A percentile compares a stretch with the other conserved stretches of the same genome.
Conservation (phyloP, 2,797 vertebrate genomes). For the Sebastolobus alascanus region DNA sequence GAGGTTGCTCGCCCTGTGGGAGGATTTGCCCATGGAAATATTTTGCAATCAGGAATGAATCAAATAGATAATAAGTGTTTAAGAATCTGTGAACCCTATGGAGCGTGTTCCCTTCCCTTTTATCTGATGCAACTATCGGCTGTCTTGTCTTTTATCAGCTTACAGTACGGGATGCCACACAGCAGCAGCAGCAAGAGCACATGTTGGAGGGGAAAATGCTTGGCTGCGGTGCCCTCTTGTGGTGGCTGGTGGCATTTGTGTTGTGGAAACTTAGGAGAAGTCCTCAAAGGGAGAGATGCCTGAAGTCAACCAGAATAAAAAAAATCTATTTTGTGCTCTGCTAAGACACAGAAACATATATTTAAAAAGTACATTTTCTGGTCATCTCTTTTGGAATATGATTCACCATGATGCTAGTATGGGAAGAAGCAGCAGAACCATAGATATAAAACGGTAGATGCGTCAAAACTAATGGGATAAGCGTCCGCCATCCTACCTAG, state of each 20-base stretch:
- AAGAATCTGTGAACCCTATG: conserved; percentile 84
- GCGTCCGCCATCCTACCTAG: no score
- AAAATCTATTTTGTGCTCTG: neutral
- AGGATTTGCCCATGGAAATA: conserved; percentile 85
- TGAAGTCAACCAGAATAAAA: conserved; percentile 2
- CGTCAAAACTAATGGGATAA: no score
- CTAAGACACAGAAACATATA: neutral
- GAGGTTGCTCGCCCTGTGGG: conserved; percentile 74
- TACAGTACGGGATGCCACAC: conserved; percentile 74
- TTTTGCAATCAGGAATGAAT: conserved; percentile 86
- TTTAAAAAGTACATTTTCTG: neutral
- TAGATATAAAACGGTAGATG: no score
- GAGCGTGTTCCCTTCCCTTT: conserved; percentile 70
- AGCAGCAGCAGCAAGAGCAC: conserved; percentile 45
- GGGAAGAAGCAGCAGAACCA: neutral
- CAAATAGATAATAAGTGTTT: conserved; percentile 87
- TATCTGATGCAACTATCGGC: conserved; percentile 81
- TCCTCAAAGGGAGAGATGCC: conserved; percentile 20
- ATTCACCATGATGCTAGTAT: neutral
- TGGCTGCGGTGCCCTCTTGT: conserved; percentile 88
- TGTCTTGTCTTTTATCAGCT: conserved; percentile 82
- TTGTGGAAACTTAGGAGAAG: conserved; percentile 49
- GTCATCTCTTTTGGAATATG: neutral
- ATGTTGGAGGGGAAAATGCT: conserved; percentile 64
- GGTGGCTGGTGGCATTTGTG: conserved; percentile 41